Conservation (phyloP, 2,888 invertebrate genomes). For the Zelleria hepariella region DNA sequence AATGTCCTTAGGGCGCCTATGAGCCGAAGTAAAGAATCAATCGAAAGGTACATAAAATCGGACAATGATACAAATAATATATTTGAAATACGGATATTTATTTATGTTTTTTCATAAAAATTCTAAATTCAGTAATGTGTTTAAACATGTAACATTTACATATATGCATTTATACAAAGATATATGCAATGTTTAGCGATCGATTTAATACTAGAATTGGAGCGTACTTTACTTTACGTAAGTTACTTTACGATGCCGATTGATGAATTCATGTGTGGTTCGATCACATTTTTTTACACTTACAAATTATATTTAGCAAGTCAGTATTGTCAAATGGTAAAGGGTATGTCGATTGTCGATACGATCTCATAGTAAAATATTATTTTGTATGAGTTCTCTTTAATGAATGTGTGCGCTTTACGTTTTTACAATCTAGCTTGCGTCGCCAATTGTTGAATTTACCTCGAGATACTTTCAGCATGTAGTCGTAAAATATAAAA, state of each 20-base stretch:
- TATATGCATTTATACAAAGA: constrained; percentile 73
- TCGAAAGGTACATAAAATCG: constrained; percentile 18
- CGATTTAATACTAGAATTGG: constrained; percentile 64
- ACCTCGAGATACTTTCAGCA: not conserved
- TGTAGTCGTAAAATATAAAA: not conserved
- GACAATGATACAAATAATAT: constrained; percentile 54
- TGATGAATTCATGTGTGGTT: constrained; percentile 21
- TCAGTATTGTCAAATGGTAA: constrained; percentile 71
- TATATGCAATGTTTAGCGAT: constrained; percentile 71
- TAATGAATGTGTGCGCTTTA: constrained; percentile 51
- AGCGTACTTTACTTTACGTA: no score
- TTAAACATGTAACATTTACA: constrained; percentile 73
- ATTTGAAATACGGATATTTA: constrained; percentile 74
- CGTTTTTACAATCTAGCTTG: constrained; percentile 40
- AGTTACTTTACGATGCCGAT: constrained; percentile 50
- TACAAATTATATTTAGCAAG: constrained; percentile 69
- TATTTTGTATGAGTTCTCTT: constrained; percentile 32
- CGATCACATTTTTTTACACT: constrained; percentile 57
- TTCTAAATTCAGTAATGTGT: constrained; percentile 74
- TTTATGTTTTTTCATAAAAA: constrained; percentile 72
- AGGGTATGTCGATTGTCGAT: constrained; percentile 43
- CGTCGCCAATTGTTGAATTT: constrained; percentile 26
- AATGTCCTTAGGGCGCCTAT: no score
- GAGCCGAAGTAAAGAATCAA: no score
- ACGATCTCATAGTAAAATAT: constrained; percentile 20